These are phyloP conservation scores for Peromyscus melanophrys DNA, from an alignment of 2,797 vertebrate species.

Conservation along the genomic window DNA sequence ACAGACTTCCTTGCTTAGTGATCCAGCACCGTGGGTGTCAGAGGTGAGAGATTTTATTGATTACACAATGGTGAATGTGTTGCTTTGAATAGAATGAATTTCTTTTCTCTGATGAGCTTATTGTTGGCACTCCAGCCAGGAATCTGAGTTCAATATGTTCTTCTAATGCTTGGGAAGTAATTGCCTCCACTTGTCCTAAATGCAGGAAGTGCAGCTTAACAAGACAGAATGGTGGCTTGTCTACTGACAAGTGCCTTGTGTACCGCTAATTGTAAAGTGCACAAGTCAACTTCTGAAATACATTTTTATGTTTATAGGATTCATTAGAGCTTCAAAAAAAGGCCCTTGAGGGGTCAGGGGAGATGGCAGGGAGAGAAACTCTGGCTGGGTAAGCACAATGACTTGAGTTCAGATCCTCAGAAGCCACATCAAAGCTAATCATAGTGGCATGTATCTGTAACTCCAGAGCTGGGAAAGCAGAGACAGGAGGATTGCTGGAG, in stretches of 20 bases:
- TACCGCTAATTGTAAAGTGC: background rate
- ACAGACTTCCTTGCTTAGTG: background rate
- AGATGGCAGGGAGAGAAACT: background rate
- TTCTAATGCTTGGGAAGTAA: constrained; percentile 10
- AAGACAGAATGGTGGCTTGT: constrained; percentile 20
- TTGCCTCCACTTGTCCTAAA: constrained; percentile 10
- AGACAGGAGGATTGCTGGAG: background rate
- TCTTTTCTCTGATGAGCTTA: constrained; percentile 15
- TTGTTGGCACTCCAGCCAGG: constrained; percentile 35
- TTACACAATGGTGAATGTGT: background rate
- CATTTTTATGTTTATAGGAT: background rate
- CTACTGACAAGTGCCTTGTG: background rate
- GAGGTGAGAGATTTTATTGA: background rate
- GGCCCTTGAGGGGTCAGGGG: background rate
- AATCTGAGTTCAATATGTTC: background rate
- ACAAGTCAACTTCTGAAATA: constrained; percentile 3
- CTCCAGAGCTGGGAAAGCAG: too few species aligned
- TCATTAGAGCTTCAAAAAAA: background rate
- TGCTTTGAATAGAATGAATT: background rate
- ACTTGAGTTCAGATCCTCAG: background rate
- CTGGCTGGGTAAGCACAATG: background rate
- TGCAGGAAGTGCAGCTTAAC: constrained; percentile 57
- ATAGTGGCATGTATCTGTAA: background rate
- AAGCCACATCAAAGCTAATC: background rate
- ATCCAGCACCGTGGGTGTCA: background rate